Base-by-base conservation (phyloP, 2,888 invertebrate species). In the Celastrina argiolus region DNA sequence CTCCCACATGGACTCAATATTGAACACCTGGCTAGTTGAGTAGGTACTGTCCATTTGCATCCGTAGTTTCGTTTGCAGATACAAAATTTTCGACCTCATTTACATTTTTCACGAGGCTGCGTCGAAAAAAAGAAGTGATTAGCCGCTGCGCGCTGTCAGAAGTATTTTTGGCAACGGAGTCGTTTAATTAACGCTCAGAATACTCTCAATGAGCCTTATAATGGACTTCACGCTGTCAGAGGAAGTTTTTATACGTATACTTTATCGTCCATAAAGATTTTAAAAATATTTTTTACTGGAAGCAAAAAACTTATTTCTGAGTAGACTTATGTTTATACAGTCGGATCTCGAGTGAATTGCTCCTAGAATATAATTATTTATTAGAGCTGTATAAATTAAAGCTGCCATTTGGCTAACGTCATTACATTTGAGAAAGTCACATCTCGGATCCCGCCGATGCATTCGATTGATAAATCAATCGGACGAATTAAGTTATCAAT, bases 401-500 rank as follows among this genome's bases (percentile, higher is more conserved):
- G 31, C 2, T 45, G 2, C 5, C 51, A 26, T 22, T 51, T 51
- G 45, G 22, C 51, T 51, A 36, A 36, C 10, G 3, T 51, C 5
- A 7, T 2, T 22, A 10, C n/a, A 22, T 51, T 51, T 51, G 4
- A 51, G 51, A 22, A 22, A 51, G 51, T 51, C 0, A 22, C 10
- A 14, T 51, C 51, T 10, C 22, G 10, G 12, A 26, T 22, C 22
- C 26, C 12, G 5, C 51, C 22, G 51, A 51, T 51, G 51, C 6
- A 12, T 51, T 12, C 22, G 12, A 51, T 22, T 51, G 51, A 51
- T 58, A 16, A 58, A 58, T 69, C 64, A 67, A 71, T 68, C 71
- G 68, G 63, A 16, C 66, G 67, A 68, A 68, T 71, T 67, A 69
- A 67, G 69, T 68, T 67, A 66, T 68, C 65, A 66, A 18, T 39